Evolutionary conservation across 2,797 vertebrate genomes (phyloP), one percentile per base, ranked within the genome.

Genomic region (Sebastes alutus): DNA sequence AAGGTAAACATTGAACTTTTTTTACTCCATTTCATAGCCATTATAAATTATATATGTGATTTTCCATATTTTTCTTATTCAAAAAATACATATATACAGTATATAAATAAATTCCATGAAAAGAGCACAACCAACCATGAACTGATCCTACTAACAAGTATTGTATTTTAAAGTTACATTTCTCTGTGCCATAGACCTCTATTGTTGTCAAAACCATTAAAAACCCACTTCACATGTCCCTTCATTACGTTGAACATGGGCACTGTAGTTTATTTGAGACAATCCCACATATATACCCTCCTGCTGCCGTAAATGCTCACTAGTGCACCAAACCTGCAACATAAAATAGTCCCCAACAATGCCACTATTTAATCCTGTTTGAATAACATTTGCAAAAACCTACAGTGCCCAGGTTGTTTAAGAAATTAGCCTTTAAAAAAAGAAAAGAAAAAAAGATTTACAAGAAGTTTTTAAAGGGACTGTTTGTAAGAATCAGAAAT

Each of bases 391-490:
- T 23, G 20, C 14, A 38, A 23, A 38, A 55, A 14, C 23, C 25
- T 29, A 27, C 7, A 14, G 6, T n/a, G 18, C 3, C 7, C 7
- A 20, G 27, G 25, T 22, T 23, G 27, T 18, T 61, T 18, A 63
- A 10, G 14, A 73, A 63, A 63, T 20, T 13, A 38, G 33, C 22
- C 23, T 64, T 6, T 42, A 42, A 42, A 42, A 16, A 42, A 13
- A 14, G 3, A 38, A 16, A 38, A 38, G 1, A 10, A 69, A 69
- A 25, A 67, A 11, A 5, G 14, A 65, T 71, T 38, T 38, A 0
- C 0, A 0, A n/a, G 23, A 18, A 25, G n/a, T 16, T 20, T 25
- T 67, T 29, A 16, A 25, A 52, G 35, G 0, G 35, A 38, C 35
- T 38, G 35, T 38, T 38, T 38, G 35, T 38, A 38, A 38, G 35